phyloP scores from a whole-genome alignment of 2,888 invertebrate genomes.

The Tiphia femorata region DNA sequence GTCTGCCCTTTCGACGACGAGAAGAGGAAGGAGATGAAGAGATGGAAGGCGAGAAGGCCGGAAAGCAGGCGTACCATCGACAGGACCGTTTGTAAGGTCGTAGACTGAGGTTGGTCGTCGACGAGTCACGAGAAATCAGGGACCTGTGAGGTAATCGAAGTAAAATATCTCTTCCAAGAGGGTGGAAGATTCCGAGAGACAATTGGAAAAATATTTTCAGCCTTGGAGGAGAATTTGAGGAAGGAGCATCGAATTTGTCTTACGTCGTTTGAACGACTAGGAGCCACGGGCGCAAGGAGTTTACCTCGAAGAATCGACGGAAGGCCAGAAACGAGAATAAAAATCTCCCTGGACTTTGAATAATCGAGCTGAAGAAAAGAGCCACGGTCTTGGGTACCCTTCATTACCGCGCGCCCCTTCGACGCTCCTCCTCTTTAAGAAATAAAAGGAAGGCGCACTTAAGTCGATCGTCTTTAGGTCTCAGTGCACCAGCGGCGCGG shows the following conservation, averaged over 20 bases:
- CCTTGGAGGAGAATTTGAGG: too few species aligned
- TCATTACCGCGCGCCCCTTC: too few species aligned
- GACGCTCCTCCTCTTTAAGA: not conserved
- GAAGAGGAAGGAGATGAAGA: constrained; percentile 32
- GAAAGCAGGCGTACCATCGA: constrained; percentile 29
- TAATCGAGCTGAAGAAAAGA: constrained; percentile 13
- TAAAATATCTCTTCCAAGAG: too few species aligned
- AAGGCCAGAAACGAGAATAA: not conserved
- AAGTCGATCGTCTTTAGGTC: constrained; percentile 60
- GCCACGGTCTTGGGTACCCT: too few species aligned
- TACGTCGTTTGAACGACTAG: too few species aligned
- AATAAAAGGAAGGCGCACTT: constrained; percentile 45
- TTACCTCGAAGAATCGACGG: too few species aligned
- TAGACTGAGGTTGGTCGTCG: not conserved
- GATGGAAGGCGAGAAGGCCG: constrained; percentile 30
- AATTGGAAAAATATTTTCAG: too few species aligned
- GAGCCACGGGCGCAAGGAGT: too few species aligned
- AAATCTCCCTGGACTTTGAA: constrained; percentile 5
- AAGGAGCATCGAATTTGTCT: too few species aligned
- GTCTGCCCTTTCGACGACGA: constrained; percentile 41
- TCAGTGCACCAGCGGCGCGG: constrained; percentile 42
- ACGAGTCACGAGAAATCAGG: too few species aligned
- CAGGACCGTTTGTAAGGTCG: constrained; percentile 34
- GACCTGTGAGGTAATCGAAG: too few species aligned
- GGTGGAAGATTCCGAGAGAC: too few species aligned